Base-by-base conservation (phyloP, 1,140 invertebrate genomes). In the Drosophila parvula region DNA sequence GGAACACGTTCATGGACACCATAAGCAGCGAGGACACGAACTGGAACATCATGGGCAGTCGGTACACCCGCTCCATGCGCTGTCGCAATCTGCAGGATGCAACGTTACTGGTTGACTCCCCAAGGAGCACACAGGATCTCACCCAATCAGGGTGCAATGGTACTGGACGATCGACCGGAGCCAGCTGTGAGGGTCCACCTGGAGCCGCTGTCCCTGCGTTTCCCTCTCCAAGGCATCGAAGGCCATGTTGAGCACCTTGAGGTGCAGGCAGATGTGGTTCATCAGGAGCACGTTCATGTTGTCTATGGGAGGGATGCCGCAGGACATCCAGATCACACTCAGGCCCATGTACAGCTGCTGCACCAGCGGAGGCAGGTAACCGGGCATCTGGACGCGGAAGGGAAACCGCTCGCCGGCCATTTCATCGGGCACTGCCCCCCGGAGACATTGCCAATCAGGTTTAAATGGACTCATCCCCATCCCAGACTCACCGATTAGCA, bases 251-350 rank as follows among this genome's bases (percentile, higher is more conserved):
- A 91, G 57, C 1, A 90, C 74, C 48, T 86, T 82, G 2, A 91
- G 65, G 36, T 91, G 90, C 63, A 85, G 85, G 10, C 88, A 79
- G 14, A 90, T 79, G 11, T 89, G 83, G 40, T 76, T 89, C 76
- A 91, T 91, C 8, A 90, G 41, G n/a, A 75, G 58, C 8, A 90
- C 73, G 58, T 90, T 90, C 10, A 91, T 57, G 63, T 65, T 86
- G 64, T 91, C 90, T 0, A 91, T 81, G 22, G 71, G 50, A 1
- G 78, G 65, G 9, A 71, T 74, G 34, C 80, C 74, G 8, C 88
- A 40, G 0, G 81, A 64, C 22, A 68, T 53, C 88, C 64, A 85
- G 30, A 10, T 77, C 9, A 9, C 60, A 27, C 74, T 56, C 1
- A 89, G 4, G 0, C 88, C 79, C 84, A 79, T 89, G 28, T 86